Evolutionary conservation across 2,113 vertebrate genomes (phyloP), one percentile per base, ranked within the genome.

Genomic region (Percopsis transmontana): DNA sequence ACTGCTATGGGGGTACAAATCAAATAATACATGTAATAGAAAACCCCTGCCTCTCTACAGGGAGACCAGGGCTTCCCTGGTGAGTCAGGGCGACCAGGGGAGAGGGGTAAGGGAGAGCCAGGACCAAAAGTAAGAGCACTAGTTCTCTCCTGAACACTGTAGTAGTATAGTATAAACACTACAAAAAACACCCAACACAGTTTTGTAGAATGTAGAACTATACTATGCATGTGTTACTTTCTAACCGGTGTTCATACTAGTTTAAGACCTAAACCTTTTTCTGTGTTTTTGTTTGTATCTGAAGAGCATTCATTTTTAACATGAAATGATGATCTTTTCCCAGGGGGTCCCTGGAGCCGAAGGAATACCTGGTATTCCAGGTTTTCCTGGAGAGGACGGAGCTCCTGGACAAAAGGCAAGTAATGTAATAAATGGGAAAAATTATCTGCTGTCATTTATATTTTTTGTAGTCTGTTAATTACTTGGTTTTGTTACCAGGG

Each of bases 81-180:
- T 68, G 86, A 90, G 23, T 66, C 20, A n/a, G 92, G 92, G 44
- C 53, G 33, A 6, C 71, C 63, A 4, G 92, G 92, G 21, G 80
- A 88, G 64, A 87, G 81, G 74, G 88, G 84, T 13, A 45, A 82
- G 1, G 92, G 92, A 55, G 62, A 87, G 53, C 88, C 87, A 40
- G 92, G 92, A 58, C 79, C 88, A 9, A 93, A 93, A 79, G 92
- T 93, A 75, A 80, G 85, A 73, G 15, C 12, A 15, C 47, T 15
- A 21, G 16, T n/a, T 56, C 16, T 3, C 16, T 33, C 2, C 11
- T 24, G 23, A 13, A 9, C 27, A 50, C 15, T 18, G 9, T 14
- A 39, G 11, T 13, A 20, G 41, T 23, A 21, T 14, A 11, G 19
- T 18, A 19, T n/a, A 51, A n/a, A 5, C 2, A 48, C 47, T 16